Percentiles rank a stretch among this genome's conserved stretches.
Evolutionary conservation across 2,113 vertebrate species (phyloP).

Genomic region (Microtus richardsoni): DNA sequence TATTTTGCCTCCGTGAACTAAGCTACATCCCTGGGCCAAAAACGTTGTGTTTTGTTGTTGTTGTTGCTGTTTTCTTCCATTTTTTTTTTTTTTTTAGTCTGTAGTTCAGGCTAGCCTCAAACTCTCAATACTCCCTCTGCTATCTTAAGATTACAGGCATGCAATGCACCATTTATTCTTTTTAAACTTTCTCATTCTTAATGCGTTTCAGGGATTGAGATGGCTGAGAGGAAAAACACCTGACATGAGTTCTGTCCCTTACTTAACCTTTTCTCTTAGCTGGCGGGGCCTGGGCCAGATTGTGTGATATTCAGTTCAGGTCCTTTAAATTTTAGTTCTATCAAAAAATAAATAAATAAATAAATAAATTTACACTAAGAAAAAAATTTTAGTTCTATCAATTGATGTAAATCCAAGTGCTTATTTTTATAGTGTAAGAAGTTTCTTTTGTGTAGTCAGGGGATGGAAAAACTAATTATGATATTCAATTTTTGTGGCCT

Average conservation of each 20-base stretch:
- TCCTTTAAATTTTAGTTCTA: conserved; percentile 72
- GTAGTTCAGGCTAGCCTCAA: neutral
- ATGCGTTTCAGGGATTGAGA: neutral
- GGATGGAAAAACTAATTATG: conserved; percentile 76
- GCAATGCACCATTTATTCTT: neutral
- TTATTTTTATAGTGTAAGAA: conserved; percentile 77
- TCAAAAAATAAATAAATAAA: no score
- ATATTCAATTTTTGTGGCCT: conserved; percentile 72
- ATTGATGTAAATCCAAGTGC: conserved; percentile 77
- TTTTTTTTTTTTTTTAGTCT: no score
- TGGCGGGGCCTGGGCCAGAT: conserved; percentile 56
- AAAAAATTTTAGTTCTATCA: conserved; percentile 65
- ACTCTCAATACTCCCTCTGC: neutral
- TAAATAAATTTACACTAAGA: no score
- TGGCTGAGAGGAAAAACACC: no score
- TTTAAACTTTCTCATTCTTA: neutral
- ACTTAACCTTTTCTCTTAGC: conserved; percentile 4
- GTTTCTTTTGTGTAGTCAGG: conserved; percentile 80
- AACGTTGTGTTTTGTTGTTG: neutral
- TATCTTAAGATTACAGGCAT: neutral
- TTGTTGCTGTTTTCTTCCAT: no score
- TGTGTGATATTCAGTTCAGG: conserved; percentile 74
- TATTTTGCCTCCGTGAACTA: neutral
- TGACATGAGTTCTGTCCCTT: neutral
- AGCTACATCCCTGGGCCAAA: no score